Evolutionary conservation across 2,797 vertebrate species (phyloP).

Genomic region (Melanotaenia parkinsoni): DNA sequence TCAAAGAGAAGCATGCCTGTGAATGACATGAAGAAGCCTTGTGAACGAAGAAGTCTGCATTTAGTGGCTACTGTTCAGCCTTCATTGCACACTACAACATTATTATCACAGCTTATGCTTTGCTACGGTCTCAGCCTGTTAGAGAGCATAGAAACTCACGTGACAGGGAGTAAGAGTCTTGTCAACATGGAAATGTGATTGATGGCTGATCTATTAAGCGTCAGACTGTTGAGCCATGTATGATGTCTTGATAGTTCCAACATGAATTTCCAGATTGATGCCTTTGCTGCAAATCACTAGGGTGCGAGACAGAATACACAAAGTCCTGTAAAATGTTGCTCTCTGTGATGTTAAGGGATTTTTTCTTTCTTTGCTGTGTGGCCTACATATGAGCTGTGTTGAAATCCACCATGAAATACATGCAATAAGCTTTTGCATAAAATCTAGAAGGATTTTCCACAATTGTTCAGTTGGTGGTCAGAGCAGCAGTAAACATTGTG

Average conservation of each 20-base stretch:
- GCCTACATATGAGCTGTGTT: conserved; percentile 40
- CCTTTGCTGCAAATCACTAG: conserved; percentile 16
- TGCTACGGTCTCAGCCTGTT: conserved; percentile 11
- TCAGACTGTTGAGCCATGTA: conserved; percentile 41
- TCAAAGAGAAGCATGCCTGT: conserved; percentile 25
- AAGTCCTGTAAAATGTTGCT: conserved; percentile 9
- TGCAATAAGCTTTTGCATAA: conserved; percentile 59
- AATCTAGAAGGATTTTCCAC: conserved; percentile 45
- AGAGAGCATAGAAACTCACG: conserved; percentile 25
- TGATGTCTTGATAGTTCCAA: conserved; percentile 61
- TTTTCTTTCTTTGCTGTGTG: conserved; percentile 25
- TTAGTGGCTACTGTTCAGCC: conserved; percentile 31
- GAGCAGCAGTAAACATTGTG: conserved; percentile 67
- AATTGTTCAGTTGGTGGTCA: conserved; percentile 73
- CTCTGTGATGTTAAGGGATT: conserved; percentile 28
- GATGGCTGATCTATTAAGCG: conserved; percentile 61
- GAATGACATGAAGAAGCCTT: conserved; percentile 28
- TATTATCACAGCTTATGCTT: conserved; percentile 27
- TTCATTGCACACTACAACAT: conserved; percentile 32
- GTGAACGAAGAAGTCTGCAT: conserved; percentile 10
- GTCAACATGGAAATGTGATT: conserved; percentile 66
- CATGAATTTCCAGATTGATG: conserved; percentile 40
- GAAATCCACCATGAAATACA: conserved; percentile 45
- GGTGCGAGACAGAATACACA: neutral
- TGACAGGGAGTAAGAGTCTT: conserved; percentile 54